Conservation (phyloP, 2,888 invertebrate species). For the Dinocampus coccinellae region DNA sequence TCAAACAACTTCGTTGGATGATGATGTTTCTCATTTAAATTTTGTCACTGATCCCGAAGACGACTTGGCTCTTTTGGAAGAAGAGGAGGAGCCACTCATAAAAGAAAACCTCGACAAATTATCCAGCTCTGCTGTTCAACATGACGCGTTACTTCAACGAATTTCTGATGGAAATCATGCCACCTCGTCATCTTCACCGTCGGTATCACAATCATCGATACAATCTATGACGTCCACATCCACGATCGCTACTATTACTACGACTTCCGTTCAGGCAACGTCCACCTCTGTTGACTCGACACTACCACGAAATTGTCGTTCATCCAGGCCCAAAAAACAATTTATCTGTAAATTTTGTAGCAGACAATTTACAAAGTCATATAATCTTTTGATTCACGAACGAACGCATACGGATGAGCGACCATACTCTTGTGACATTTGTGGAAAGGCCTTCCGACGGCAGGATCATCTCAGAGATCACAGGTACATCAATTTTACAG, state of each 20-base stretch:
- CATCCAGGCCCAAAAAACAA: constrained; percentile 83
- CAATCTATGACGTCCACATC: constrained; percentile 42
- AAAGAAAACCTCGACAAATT: constrained; percentile 73
- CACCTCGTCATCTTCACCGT: constrained; percentile 32
- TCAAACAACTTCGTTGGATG: constrained; percentile 47
- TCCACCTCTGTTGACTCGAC: constrained; percentile 51
- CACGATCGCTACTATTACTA: constrained; percentile 39
- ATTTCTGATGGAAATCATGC: constrained; percentile 54
- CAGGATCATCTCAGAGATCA: constrained; percentile 97
- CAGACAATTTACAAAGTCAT: constrained; percentile 97
- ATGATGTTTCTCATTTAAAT: constrained; percentile 56
- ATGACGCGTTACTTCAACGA: constrained; percentile 61
- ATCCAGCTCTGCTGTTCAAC: constrained; percentile 41
- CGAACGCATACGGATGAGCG: constrained; percentile 97
- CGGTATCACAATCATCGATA: constrained; percentile 34
- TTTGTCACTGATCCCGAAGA: constrained; percentile 72
- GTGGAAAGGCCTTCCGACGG: constrained; percentile 97
- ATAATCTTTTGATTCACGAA: constrained; percentile 98
- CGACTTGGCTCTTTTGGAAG: constrained; percentile 81
- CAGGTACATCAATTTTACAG: constrained; percentile 75
- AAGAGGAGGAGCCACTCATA: constrained; percentile 77
- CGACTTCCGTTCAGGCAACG: constrained; percentile 51
- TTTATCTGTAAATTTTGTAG: constrained; percentile 99
- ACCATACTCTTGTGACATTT: constrained; percentile 97
- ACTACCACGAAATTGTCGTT: constrained; percentile 59